Evolutionary conservation across 2,888 invertebrate species (phyloP).

Genomic region (Drosophila testacea): DNA sequence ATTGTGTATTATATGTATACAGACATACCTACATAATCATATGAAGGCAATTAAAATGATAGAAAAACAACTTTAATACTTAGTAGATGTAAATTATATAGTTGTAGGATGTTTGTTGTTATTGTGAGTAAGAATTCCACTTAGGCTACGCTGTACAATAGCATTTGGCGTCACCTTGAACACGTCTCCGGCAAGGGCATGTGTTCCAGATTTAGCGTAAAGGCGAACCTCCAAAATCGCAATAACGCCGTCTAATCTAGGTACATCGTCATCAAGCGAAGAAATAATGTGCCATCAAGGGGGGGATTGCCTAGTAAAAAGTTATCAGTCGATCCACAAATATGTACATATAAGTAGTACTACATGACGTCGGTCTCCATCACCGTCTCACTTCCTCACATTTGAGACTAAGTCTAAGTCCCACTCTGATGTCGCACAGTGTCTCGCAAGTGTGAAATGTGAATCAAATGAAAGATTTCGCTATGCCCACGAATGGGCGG

Average conservation of each 20-base stretch:
- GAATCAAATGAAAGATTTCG: conserved; percentile 25
- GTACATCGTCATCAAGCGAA: conserved; percentile 69
- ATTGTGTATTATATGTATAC: too few species aligned
- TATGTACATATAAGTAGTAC: not conserved
- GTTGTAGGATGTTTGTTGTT: not conserved
- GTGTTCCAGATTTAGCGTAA: conserved; percentile 32
- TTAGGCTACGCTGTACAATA: conserved; percentile 13
- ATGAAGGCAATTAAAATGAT: too few species aligned
- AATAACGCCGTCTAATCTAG: conserved; percentile 54
- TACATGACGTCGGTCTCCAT: conserved; percentile 58
- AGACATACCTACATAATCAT: too few species aligned
- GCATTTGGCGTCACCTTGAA: conserved; percentile 51
- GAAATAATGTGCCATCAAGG: conserved; percentile 78
- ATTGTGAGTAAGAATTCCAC: not conserved
- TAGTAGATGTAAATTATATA: too few species aligned
- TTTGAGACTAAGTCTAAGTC: not conserved
- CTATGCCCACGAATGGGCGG: conserved; percentile 38
- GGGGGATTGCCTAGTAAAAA: conserved; percentile 76
- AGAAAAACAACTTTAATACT: conserved; percentile 1
- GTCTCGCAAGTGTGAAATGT: not conserved
- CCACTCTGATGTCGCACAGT: not conserved
- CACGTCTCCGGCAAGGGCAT: conserved; percentile 47
- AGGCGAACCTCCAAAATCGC: conserved; percentile 40
- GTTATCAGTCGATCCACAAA: conserved; percentile 60
- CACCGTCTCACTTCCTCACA: conserved; percentile 5